phyloP scores from a whole-genome alignment of 2,113 vertebrate genomes.

The Cromileptes altivelis region DNA sequence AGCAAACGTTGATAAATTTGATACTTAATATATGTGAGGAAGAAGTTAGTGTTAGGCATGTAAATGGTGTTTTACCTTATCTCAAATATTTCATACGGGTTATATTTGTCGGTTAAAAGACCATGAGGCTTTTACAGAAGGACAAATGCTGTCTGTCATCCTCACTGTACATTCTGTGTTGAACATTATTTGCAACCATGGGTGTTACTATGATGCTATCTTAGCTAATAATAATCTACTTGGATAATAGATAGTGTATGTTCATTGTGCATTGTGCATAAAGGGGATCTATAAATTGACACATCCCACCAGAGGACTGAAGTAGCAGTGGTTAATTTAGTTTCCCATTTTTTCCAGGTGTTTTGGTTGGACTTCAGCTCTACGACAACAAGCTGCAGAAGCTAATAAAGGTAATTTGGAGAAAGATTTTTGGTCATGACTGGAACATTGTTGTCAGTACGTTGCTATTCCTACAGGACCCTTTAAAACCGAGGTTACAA shows the following conservation, averaged over 20 bases:
- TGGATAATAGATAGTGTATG: not conserved
- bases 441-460: not conserved
- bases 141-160: not conserved
- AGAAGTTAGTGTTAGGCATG: too few species aligned
- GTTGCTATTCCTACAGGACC: too few species aligned
- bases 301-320: not conserved
- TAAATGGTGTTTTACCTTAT: not conserved
- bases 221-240: not conserved
- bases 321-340: too few species aligned
- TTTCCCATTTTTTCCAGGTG: conserved; percentile 75
- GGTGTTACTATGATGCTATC: not conserved
- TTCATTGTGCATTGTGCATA: not conserved
- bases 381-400: conserved; percentile 75
- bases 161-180: not conserved
- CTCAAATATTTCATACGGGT: too few species aligned
- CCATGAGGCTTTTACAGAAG: not conserved
- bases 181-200: not conserved
- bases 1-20: not conserved
- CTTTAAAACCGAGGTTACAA: too few species aligned
- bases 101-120: not conserved
- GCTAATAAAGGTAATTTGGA: conserved; percentile 79
- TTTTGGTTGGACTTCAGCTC: conserved; percentile 77
- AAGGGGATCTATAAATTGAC: not conserved
- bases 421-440: not conserved
- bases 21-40: too few species aligned